A percentile compares a stretch with the other conserved stretches of the same genome.
Conservation (phyloP, 2,888 invertebrate species). For the Steinernema scapterisci region DNA sequence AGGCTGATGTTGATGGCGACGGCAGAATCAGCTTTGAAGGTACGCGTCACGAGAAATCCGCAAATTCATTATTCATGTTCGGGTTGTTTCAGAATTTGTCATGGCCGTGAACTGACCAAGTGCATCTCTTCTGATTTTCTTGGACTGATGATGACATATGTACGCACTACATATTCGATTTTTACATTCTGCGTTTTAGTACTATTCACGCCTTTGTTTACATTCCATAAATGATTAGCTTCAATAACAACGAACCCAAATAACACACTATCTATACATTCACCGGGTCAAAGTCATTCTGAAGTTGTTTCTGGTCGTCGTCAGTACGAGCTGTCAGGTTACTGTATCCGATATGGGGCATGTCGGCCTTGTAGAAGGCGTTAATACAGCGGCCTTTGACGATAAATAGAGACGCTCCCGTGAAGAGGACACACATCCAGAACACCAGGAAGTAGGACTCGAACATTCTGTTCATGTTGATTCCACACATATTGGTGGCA, state of each 20-base stretch:
- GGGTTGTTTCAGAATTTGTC: slow-evolving; percentile 56
- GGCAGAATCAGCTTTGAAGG: slow-evolving; percentile 66
- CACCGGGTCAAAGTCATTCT: slow-evolving; percentile 34
- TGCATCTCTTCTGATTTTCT: background rate
- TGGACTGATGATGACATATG: background rate
- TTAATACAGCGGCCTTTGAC: slow-evolving; percentile 34
- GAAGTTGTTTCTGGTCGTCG: slow-evolving; percentile 36
- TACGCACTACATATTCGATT: background rate
- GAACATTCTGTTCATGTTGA: background rate
- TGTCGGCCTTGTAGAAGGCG: slow-evolving; percentile 35
- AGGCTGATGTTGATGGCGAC: slow-evolving; percentile 65
- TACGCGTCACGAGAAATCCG: slow-evolving; percentile 25
- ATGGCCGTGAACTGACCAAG: slow-evolving; percentile 59
- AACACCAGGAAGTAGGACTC: background rate
- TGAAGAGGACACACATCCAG: background rate
- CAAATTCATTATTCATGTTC: slow-evolving; percentile 28
- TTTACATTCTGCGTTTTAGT: background rate
- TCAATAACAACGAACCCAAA: background rate
- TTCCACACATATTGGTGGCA: background rate
- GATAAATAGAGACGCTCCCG: slow-evolving; percentile 29
- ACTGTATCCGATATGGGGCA: slow-evolving; percentile 41
- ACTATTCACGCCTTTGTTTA: background rate
- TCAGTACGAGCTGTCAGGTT: slow-evolving; percentile 38
- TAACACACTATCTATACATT: background rate
- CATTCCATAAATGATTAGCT: background rate